Evolutionary conservation across 2,888 invertebrate genomes (phyloP).

Genomic region (Myopa testacea): DNA sequence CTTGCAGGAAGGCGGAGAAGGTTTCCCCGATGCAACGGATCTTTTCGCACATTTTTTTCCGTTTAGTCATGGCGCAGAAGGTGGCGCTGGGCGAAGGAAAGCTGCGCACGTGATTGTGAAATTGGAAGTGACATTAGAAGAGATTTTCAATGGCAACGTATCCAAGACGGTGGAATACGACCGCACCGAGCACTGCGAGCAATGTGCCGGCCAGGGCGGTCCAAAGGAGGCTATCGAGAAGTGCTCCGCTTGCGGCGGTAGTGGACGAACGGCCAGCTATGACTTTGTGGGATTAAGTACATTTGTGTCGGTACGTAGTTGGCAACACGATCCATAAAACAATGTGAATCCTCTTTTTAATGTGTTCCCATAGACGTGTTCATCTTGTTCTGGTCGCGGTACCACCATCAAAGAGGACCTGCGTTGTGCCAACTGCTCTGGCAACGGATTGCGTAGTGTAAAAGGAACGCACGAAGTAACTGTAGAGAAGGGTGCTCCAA

Average conservation of each 20-base stretch:
- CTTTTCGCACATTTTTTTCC: conserved; percentile 79
- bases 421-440: conserved; percentile 84
- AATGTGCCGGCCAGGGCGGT: conserved; percentile 64
- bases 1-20: conserved; percentile 81
- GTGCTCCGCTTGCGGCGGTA: conserved; percentile 58
- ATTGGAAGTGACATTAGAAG: conserved; percentile 87
- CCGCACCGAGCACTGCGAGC: conserved; percentile 59
- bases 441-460: conserved; percentile 85
- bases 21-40: conserved; percentile 70
- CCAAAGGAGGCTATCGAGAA: conserved; percentile 52
- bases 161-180: conserved; percentile 67
- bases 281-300: conserved; percentile 67
- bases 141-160: conserved; percentile 90
- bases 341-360: background rate
- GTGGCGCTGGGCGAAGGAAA: conserved; percentile 75
- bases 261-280: conserved; percentile 64
- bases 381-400: conserved; percentile 77
- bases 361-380: conserved; percentile 67
- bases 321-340: background rate
- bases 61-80: conserved; percentile 69
- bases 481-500: conserved; percentile 89
- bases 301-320: conserved; percentile 72
- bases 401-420: conserved; percentile 83
- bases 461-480: conserved; percentile 88
- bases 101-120: conserved; percentile 80